Base-by-base conservation (phyloP, 2,888 invertebrate genomes). In the Phlogophora meticulosa region DNA sequence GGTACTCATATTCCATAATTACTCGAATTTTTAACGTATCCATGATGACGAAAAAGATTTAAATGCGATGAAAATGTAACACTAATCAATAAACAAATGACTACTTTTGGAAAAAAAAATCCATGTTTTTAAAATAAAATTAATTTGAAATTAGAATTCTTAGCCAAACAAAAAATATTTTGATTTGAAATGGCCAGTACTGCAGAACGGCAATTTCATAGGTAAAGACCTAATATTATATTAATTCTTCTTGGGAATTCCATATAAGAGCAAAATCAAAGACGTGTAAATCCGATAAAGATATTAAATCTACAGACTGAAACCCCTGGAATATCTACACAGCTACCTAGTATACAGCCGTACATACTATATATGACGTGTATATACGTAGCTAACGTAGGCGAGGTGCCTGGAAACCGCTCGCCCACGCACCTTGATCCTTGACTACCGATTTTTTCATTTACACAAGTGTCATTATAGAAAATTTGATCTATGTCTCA, bases 371-470 rank as follows among this genome's bases (percentile, higher is more conserved):
- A 55, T 42, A 59, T 49, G n/a, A 28, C 28, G 20, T 63, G 10
- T 76, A 49, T 38, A 56, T 28, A 28, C 28, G 28, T 4, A 38
- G 34, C n/a, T 45, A 7, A 24, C 32, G 76, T 82, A 63, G 66
- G 62, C 43, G 78, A 52, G 11, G 43, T 64, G 77, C 77, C 81
- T 82, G 74, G 78, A 75, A 73, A 83, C 59, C 51, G 78, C 72
- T 57, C 85, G 71, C 84, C 85, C 69, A 85, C 85, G 74, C 73
- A 5, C 15, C 11, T 5, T 24, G 24, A 58, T 66, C 66, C 76
- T 63, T 69, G 63, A 57, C 78, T 63, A 77, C 74, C 63, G 63
- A 60, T 66, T 66, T 80, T 75, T 74, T 72, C 62, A 70, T 66
- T 72, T 28, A 34, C 20, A 40, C 10, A 45, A 64, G 64, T 46